Conservation (phyloP, 2,888 invertebrate species). For the Apamea epomidion region DNA sequence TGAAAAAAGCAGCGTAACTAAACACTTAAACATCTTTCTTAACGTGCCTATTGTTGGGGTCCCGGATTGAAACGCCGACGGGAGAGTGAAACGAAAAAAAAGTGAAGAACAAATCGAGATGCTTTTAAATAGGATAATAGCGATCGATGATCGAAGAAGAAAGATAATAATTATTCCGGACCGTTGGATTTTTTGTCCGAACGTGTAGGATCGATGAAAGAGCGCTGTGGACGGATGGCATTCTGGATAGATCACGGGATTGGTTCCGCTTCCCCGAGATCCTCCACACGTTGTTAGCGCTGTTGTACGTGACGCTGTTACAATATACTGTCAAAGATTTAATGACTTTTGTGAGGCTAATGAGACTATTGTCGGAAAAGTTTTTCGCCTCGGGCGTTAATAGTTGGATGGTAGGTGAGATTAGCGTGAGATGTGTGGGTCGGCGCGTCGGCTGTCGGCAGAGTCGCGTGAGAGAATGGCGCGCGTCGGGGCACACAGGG, state of each 20-base stretch:
- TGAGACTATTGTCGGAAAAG: constrained; percentile 86
- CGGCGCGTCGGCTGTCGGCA: constrained; percentile 69
- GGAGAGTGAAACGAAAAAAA: constrained; percentile 84
- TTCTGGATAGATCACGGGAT: constrained; percentile 85
- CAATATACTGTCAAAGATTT: constrained; percentile 84
- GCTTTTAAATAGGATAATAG: constrained; percentile 90
- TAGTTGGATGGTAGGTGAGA: constrained; percentile 80
- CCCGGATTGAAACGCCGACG: constrained; percentile 87
- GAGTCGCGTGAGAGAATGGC: constrained; percentile 84
- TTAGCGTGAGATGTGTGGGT: constrained; percentile 76
- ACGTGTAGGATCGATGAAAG: constrained; percentile 82
- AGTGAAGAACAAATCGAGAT: constrained; percentile 89
- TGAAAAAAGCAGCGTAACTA: constrained; percentile 90
- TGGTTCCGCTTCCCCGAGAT: constrained; percentile 89
- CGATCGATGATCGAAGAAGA: constrained; percentile 89
- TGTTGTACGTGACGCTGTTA: constrained; percentile 86
- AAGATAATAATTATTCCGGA: constrained; percentile 89
- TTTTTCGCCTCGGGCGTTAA: constrained; percentile 80
- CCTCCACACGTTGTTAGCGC: constrained; percentile 89
- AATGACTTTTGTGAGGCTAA: constrained; percentile 87
- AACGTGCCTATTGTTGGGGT: constrained; percentile 87
- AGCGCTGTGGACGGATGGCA: constrained; percentile 78
- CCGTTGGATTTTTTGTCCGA: constrained; percentile 84
- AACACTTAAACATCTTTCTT: constrained; percentile 90
- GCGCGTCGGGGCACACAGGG: constrained; percentile 79